These are phyloP conservation scores for Tenebrosternarchus preto DNA, from an alignment of 2,113 vertebrate species.

Conservation along the genomic window DNA sequence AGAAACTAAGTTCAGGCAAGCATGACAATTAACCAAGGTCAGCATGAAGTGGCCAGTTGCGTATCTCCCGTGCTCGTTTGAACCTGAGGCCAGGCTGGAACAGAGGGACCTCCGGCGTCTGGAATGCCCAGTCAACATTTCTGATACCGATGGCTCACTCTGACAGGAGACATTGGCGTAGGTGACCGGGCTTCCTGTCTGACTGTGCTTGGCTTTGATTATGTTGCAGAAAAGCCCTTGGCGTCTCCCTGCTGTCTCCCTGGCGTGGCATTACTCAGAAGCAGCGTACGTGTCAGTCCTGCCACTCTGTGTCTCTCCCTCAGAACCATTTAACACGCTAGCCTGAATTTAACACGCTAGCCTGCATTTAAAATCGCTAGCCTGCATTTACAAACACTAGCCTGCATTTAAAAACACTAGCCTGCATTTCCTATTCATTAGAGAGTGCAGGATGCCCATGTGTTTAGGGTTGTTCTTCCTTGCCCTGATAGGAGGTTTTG, in stretches of 20 bases:
- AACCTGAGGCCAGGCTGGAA: slow-evolving; percentile 14
- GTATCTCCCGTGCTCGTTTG: not conserved
- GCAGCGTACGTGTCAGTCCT: not conserved
- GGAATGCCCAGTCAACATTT: not conserved
- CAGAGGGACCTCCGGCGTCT: not conserved
- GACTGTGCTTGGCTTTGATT: not conserved
- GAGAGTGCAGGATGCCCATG: slow-evolving; percentile 29
- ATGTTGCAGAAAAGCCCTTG: not conserved
- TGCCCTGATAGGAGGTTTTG: not conserved
- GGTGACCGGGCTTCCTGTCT: slow-evolving; percentile 16
- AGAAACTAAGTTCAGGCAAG: not conserved
- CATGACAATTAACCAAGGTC: not conserved
- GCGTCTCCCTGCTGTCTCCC: not conserved
- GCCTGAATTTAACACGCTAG: slow-evolving; percentile 45
- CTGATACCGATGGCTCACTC: not conserved
- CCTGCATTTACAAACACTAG: too few relatives aligned
- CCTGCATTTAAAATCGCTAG: too few relatives aligned
- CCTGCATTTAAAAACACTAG: slow-evolving; percentile 42
- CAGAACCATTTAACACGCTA: slow-evolving; percentile 41
- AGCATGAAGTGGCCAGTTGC: not conserved
- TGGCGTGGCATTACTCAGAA: not conserved
- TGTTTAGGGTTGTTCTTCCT: slow-evolving; percentile 28
- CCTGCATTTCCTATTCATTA: slow-evolving; percentile 46
- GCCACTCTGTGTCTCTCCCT: slow-evolving; percentile 30
- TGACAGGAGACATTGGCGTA: slow-evolving; percentile 7